A percentile compares a stretch with the other conserved stretches of the same genome.
Evolutionary conservation across 2,113 vertebrate species (phyloP).

Genomic region (Osmerus eperlanus): DNA sequence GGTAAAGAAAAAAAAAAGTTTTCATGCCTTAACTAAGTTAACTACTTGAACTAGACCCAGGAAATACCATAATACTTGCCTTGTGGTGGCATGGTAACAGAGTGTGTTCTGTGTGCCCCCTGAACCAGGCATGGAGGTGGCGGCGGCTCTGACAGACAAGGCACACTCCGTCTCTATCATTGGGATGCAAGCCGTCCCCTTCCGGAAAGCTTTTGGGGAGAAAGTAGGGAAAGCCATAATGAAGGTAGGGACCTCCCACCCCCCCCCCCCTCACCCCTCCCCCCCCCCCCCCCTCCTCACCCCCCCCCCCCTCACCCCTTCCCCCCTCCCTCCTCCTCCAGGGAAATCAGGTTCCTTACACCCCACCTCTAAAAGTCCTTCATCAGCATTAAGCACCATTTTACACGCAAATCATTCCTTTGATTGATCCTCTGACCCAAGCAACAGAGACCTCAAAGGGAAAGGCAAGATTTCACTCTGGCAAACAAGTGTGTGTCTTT

Average conservation of each 20-base stretch:
- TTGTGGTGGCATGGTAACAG: too few species aligned
- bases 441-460: not conserved
- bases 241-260: slow-evolving; percentile 78
- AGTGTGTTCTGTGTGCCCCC: not conserved
- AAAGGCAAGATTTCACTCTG: slow-evolving; percentile 3
- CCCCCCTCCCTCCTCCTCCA: not conserved
- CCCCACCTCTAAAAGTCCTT: slow-evolving; percentile 4
- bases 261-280: too few species aligned
- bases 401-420: slow-evolving; percentile 26
- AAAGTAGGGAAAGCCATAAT: slow-evolving; percentile 90
- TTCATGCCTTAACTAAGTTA: too few species aligned
- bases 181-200: slow-evolving; percentile 87
- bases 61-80: too few species aligned
- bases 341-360: slow-evolving; percentile 39
- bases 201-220: slow-evolving; percentile 89
- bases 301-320: too few species aligned
- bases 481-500: not conserved
- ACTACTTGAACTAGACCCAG: too few species aligned
- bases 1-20: slow-evolving; percentile 70
- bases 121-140: slow-evolving; percentile 92
- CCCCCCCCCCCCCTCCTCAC: too few species aligned
- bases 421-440: slow-evolving; percentile 14
- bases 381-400: slow-evolving; percentile 22
- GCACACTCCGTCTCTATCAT: slow-evolving; percentile 96
- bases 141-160: slow-evolving; percentile 89